Evolutionary conservation across 2,888 invertebrate genomes (phyloP).

Genomic region (Stratiomys singularior): DNA sequence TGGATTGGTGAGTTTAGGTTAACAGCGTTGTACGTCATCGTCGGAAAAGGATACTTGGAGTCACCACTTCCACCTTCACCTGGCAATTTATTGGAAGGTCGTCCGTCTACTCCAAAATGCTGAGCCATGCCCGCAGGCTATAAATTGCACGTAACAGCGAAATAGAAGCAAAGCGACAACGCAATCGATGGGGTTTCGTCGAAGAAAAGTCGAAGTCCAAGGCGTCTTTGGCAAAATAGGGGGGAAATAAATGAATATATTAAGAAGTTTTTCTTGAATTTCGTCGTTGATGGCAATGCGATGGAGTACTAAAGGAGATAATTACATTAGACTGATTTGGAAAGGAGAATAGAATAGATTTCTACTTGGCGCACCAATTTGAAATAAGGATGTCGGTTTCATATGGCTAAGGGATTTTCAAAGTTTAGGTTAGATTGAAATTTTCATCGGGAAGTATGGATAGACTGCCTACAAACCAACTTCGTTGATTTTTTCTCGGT

Average conservation of each 20-base stretch:
- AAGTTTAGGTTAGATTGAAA: no score
- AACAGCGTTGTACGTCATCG: neutral
- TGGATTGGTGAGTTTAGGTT: neutral
- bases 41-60: no score
- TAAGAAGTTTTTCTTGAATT: conserved; percentile 44
- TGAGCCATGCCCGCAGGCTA: conserved; percentile 16
- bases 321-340: conserved; percentile 46
- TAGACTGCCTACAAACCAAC: no score
- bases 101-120: neutral
- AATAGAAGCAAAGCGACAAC: neutral
- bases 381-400: no score
- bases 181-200: conserved; percentile 28
- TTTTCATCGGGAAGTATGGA: no score
- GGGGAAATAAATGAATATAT: conserved; percentile 51
- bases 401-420: no score
- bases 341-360: no score
- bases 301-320: conserved; percentile 45
- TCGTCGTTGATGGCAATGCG: conserved; percentile 40
- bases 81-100: conserved; percentile 25
- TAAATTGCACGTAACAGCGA: conserved; percentile 16
- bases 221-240: conserved; percentile 25
- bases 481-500: no score
- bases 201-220: conserved; percentile 19
- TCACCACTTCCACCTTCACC: no score
- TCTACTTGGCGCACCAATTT: no score